Evolutionary conservation across 2,797 vertebrate species (phyloP).

Genomic region (Enteromius treurensis): DNA sequence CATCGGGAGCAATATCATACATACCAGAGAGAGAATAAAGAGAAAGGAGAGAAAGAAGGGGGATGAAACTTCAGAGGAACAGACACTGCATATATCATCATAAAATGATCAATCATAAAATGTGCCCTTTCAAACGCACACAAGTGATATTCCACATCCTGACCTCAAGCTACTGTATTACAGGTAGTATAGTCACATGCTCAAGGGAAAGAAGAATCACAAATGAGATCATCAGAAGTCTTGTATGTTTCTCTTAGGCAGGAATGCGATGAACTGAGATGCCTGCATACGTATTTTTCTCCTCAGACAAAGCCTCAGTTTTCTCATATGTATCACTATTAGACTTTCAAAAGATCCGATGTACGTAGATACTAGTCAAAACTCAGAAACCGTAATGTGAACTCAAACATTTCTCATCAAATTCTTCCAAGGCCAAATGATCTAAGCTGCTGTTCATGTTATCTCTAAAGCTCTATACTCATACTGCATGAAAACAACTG

Average conservation of each 20-base stretch:
- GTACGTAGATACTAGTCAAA: not conserved
- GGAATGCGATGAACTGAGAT: not conserved
- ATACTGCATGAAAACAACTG: not conserved
- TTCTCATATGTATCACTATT: not conserved
- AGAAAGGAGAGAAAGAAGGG: not conserved
- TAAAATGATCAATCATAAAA: constrained; percentile 29
- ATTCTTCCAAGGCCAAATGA: not conserved
- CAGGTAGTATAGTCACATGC: not conserved
- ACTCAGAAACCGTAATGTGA: not conserved
- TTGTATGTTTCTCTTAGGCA: not conserved
- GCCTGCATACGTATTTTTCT: not conserved
- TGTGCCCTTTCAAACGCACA: constrained; percentile 26
- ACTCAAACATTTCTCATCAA: not conserved
- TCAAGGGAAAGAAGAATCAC: not conserved
- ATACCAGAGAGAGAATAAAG: constrained; percentile 36
- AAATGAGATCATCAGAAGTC: not conserved
- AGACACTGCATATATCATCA: constrained; percentile 29
- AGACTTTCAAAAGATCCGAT: not conserved
- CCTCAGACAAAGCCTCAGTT: not conserved
- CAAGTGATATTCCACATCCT: not conserved
- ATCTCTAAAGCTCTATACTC: not conserved
- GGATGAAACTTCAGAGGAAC: constrained; percentile 24
- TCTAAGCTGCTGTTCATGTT: not conserved
- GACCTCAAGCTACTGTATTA: not conserved
- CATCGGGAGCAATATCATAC: constrained; percentile 55